These are phyloP conservation scores for Philonicus albiceps DNA, from an alignment of 2,888 invertebrate genomes.

Conservation along the genomic window DNA sequence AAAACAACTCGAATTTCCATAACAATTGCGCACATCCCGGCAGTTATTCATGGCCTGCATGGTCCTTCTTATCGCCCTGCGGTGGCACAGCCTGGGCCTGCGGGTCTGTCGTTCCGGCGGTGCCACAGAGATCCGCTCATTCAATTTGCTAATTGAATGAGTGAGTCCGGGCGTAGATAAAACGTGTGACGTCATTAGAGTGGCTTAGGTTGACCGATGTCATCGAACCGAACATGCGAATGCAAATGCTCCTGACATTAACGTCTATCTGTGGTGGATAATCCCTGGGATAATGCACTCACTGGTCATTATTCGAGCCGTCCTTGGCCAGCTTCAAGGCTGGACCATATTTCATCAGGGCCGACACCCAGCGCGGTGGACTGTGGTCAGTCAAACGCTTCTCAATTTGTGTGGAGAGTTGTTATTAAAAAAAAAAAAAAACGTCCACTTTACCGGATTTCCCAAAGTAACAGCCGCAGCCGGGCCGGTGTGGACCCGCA, in stretches of 20 bases:
- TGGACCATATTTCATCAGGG: not conserved
- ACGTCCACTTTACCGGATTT: not conserved
- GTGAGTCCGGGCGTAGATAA: slow-evolving; percentile 6
- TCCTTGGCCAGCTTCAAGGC: not conserved
- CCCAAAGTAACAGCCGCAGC: not conserved
- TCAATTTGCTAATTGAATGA: slow-evolving; percentile 37
- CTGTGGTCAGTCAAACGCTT: not conserved
- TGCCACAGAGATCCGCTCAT: slow-evolving; percentile 20
- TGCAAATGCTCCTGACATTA: slow-evolving; percentile 42
- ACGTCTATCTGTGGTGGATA: slow-evolving; percentile 16
- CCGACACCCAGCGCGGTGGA: not conserved
- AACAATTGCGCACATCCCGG: not conserved
- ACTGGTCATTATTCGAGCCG: not conserved
- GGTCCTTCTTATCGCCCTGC: not conserved
- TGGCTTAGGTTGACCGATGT: slow-evolving; percentile 44
- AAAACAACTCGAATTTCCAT: slow-evolving; percentile 4
- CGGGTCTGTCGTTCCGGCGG: not conserved
- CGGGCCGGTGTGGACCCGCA: not conserved
- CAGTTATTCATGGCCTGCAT: not conserved
- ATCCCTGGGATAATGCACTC: slow-evolving; percentile 26
- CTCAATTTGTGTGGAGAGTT: not conserved
- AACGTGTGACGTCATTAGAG: slow-evolving; percentile 35
- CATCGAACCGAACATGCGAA: slow-evolving; percentile 34
- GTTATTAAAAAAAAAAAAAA: slow-evolving; percentile 24
- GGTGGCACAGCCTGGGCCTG: not conserved